Conservation (phyloP, 2,888 invertebrate genomes). For the Drosophila formosana region DNA sequence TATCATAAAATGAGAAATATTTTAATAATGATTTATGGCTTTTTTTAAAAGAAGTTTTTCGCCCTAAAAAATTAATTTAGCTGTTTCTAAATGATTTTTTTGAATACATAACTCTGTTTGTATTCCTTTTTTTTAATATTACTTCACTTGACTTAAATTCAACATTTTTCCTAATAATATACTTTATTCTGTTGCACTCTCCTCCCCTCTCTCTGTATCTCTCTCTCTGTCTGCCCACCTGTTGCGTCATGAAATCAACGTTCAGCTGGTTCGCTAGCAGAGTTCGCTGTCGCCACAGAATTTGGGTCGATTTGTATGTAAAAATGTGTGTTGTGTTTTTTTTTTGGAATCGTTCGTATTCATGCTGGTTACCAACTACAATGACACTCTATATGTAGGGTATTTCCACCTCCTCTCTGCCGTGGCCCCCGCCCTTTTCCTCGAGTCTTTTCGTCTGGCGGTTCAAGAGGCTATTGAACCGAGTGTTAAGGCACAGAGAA, state of each 20-base stretch:
- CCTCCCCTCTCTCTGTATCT: background rate
- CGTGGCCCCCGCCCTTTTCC: background rate
- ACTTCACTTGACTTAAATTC: too few species aligned
- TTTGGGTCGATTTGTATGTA: constrained; percentile 56
- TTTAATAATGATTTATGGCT: too few species aligned
- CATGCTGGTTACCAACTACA: constrained; percentile 48
- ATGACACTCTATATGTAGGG: constrained; percentile 42
- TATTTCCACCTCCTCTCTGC: constrained; percentile 4
- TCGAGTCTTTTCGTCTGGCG: constrained; percentile 20
- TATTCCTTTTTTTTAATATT: too few species aligned
- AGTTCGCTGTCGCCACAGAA: constrained; percentile 43
- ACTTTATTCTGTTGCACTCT: background rate
- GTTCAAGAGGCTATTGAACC: constrained; percentile 73
- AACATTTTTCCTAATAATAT: too few species aligned
- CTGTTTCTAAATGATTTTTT: too few species aligned
- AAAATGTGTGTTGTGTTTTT: constrained; percentile 9
- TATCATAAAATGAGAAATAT: too few species aligned
- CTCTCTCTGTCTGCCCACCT: constrained; percentile 23
- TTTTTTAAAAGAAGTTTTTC: too few species aligned
- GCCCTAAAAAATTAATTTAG: too few species aligned
- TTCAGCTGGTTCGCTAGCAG: constrained; percentile 17
- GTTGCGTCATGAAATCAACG: constrained; percentile 41
- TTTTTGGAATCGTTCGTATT: constrained; percentile 44
- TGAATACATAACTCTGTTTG: too few species aligned
- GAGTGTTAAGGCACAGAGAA: constrained; percentile 28